Evolutionary conservation across 2,888 invertebrate genomes (phyloP).

Genomic region (Rapana venosa): DNA sequence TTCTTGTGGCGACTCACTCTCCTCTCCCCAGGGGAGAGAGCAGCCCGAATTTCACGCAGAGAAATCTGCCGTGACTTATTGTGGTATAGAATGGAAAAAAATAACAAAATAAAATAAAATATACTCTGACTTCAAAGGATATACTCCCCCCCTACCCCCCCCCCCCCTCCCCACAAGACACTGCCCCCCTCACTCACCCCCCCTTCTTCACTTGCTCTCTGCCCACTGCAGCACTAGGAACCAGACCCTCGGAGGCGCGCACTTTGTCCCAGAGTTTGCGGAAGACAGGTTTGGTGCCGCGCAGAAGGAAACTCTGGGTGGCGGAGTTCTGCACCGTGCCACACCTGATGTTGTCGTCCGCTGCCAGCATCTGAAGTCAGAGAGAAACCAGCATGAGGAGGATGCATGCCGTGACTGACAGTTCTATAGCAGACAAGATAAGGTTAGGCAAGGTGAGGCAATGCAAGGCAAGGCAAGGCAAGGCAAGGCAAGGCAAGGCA

Average conservation of each 20-base stretch:
- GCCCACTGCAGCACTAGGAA: constrained; percentile 41
- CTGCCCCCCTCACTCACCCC: constrained; percentile 14
- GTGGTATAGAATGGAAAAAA: too few species aligned
- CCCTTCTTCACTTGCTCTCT: constrained; percentile 33
- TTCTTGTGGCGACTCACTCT: too few species aligned
- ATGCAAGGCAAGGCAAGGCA: too few species aligned
- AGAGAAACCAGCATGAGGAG: too few species aligned
- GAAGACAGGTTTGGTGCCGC: constrained; percentile 54
- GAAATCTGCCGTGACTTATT: too few species aligned
- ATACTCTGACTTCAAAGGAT: background rate
- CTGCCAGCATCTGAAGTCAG: constrained; percentile 54
- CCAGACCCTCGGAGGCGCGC: constrained; percentile 26
- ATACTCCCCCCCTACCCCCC: background rate
- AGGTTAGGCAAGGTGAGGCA: too few species aligned
- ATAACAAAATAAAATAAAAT: too few species aligned
- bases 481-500: too few species aligned
- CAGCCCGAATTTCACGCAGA: too few species aligned
- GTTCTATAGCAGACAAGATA: too few species aligned
- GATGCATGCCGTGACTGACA: too few species aligned
- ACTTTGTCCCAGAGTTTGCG: constrained; percentile 58
- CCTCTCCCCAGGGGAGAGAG: too few species aligned
- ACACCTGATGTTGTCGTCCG: constrained; percentile 54
- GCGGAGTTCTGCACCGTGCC: constrained; percentile 67
- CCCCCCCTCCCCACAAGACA: background rate
- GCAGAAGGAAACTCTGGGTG: constrained; percentile 66